Evolutionary conservation across 2,113 vertebrate species (phyloP), one percentile per base, ranked within the genome.

Genomic region (Hemiprocne comata): DNA sequence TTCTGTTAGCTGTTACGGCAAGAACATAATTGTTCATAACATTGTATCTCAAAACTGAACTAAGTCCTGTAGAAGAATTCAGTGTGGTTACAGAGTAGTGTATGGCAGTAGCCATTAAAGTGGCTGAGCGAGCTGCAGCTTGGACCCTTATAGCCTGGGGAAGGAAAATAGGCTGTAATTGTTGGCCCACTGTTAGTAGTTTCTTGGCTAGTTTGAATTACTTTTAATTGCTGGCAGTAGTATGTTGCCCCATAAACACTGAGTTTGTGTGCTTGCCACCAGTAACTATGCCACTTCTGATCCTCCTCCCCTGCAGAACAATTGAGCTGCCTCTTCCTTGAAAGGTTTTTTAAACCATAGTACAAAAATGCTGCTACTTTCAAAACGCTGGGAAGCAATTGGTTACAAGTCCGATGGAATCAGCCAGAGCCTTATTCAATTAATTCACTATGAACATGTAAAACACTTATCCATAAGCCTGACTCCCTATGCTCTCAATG

Each of bases 251-350:
- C 24, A 2, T 66, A 44, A 75, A 60, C 60, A 28, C 17, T 15
- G 51, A 54, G 10, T 48, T 5, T 11, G 48, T 34, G 33, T 60
- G 23, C n/a, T 79, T 46, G n/a, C 38, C 23, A 2, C 7, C 17
- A 13, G 34, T 42, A n/a, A 58, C 25, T 38, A 38, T 1, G 6
- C 18, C 0, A 0, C 25, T 70, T 51, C 38, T 54, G n/a, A 42
- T 70, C 29, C 14, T 70, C 25, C 24, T 73, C 11, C 29, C 3
- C 2, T 33, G 26, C 17, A 11, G n/a, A 71, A 31, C 19, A 60
- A 9, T 23, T 42, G 50, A 87, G 21, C 31, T 77, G 60, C 16
- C 40, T 44, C 38, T 82, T 82, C 10, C 19, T 18, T 44, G 48
- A 12, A 48, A 61, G 29, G 25, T 8, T 54, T 13, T 84, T 78